phyloP scores from a whole-genome alignment of 2,888 invertebrate species.

The Cordilura impudica region DNA sequence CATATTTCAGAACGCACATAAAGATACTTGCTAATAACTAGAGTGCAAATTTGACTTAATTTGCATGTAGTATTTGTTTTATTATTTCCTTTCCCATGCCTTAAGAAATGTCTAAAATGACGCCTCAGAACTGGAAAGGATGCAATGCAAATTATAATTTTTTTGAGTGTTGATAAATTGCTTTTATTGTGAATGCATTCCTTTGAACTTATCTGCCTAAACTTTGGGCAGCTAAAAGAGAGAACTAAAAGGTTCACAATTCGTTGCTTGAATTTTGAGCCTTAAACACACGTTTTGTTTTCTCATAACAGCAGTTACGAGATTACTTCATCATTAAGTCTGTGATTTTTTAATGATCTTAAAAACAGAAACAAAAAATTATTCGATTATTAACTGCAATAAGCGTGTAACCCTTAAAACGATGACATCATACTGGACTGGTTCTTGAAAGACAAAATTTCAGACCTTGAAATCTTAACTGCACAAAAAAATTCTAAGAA shows the following conservation, averaged over 20 bases:
- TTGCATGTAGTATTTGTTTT: no score
- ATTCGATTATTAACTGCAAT: constrained; percentile 2
- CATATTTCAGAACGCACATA: no score
- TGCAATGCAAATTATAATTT: no score
- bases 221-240: not conserved
- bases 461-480: constrained; percentile 42
- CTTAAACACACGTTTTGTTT: not conserved
- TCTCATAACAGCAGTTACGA: not conserved
- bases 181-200: no score
- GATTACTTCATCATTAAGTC: not conserved
- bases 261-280: not conserved
- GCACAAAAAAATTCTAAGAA: constrained; percentile 32
- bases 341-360: not conserved
- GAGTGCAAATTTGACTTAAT: no score
- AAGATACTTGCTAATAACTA: no score
- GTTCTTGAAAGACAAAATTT: not conserved
- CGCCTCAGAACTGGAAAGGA: no score
- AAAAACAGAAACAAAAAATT: not conserved
- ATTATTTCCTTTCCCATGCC: no score
- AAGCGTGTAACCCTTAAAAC: constrained; percentile 2
- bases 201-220: no score
- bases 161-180: no score
- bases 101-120: no score
- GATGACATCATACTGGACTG: constrained; percentile 35
- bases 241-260: not conserved